Evolutionary conservation across 2,888 invertebrate species (phyloP).

Genomic region (Acronicta leporina): DNA sequence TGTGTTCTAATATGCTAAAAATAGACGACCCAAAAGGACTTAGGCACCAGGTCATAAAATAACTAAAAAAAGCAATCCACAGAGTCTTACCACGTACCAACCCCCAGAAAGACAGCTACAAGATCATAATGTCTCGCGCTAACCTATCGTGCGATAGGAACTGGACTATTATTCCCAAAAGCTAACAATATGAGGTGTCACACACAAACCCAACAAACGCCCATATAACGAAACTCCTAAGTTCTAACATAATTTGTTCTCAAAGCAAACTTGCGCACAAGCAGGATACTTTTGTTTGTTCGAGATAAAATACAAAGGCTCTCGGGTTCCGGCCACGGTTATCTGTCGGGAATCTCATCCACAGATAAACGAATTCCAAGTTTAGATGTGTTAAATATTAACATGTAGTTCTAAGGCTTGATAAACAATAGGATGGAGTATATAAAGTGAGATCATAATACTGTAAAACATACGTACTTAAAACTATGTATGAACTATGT

Average conservation of each 20-base stretch:
- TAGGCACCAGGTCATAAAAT: too few species aligned
- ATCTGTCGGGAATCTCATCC: constrained; percentile 76
- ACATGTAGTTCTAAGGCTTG: constrained; percentile 68
- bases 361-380: constrained; percentile 84
- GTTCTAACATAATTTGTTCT: constrained; percentile 52
- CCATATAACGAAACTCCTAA: constrained; percentile 39
- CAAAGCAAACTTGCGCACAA: constrained; percentile 58
- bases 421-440: constrained; percentile 10
- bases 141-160: too few species aligned
- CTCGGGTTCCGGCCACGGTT: constrained; percentile 78
- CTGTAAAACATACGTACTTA: too few species aligned
- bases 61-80: too few species aligned
- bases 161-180: neutral
- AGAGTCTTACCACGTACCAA: too few species aligned
- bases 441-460: neutral
- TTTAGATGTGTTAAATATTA: constrained; percentile 83
- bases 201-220: constrained; percentile 34
- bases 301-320: constrained; percentile 86
- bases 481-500: too few species aligned
- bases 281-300: constrained; percentile 85
- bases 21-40: too few species aligned
- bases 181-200: constrained; percentile 15
- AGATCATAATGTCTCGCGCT: too few species aligned
- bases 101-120: too few species aligned
- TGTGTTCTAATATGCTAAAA: too few species aligned